Conservation (phyloP, 2,113 vertebrate genomes). For the Melierax canorus region DNA sequence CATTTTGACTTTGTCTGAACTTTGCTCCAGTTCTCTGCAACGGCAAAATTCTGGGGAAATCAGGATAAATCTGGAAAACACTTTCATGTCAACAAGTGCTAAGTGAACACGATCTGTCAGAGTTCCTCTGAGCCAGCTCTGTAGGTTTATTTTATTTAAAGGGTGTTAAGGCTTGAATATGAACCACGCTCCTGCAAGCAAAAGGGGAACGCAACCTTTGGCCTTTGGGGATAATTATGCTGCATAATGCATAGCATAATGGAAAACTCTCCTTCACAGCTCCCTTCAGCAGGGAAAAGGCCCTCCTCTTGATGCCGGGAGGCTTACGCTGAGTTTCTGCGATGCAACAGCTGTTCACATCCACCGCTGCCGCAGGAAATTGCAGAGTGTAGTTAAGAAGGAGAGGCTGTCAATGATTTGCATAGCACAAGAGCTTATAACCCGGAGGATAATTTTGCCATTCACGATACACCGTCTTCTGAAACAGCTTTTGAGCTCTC, state of each 20-base stretch:
- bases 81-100: background rate
- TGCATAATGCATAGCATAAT: fast-evolving
- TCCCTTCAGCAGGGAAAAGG: background rate
- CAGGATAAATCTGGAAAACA: background rate
- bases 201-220: background rate
- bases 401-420: background rate
- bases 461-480: background rate
- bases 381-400: background rate
- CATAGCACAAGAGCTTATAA: background rate
- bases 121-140: background rate
- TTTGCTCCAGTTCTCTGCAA: background rate
- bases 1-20: background rate
- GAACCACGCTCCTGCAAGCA: background rate
- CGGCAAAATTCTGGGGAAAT: background rate
- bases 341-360: background rate
- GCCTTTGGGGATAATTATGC: background rate
- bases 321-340: background rate
- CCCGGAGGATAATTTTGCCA: background rate
- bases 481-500: background rate
- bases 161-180: background rate
- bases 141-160: background rate
- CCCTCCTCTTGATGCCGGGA: background rate
- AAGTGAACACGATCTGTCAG: fast-evolving
- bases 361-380: background rate
- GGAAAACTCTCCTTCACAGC: background rate